Percentiles rank a stretch among this genome's conserved stretches.
Evolutionary conservation across 1,140 invertebrate genomes (phyloP).

Genomic region (Leptinotarsa undecemlineata): DNA sequence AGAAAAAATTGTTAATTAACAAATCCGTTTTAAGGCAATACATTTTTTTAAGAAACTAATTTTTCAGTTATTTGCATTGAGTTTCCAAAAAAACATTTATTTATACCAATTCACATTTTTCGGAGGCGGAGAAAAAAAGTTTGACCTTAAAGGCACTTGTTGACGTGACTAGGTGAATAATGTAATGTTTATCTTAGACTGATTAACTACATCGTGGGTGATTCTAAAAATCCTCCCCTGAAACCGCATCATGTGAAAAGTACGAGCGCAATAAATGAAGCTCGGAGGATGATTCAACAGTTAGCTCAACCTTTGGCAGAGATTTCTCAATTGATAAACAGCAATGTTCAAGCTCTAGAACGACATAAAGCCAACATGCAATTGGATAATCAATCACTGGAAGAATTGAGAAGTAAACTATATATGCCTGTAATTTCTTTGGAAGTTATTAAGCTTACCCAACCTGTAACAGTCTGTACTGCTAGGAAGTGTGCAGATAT

Average conservation of each 20-base stretch:
- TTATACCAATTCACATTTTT: no score
- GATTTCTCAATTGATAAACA: conserved; percentile 47
- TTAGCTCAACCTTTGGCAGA: conserved; percentile 50
- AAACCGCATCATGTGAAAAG: conserved; percentile 46
- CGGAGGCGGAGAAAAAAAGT: no score
- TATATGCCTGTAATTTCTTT: conserved; percentile 49
- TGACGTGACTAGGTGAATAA: not conserved
- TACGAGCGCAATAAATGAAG: conserved; percentile 49
- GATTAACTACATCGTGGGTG: conserved; percentile 43
- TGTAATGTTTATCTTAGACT: conserved; percentile 31
- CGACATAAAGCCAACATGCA: conserved; percentile 32
- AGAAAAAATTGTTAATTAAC: no score
- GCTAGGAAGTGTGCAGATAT: conserved; percentile 42
- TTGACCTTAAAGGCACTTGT: not conserved
- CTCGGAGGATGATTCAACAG: conserved; percentile 46
- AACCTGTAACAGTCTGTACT: conserved; percentile 50
- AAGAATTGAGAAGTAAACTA: conserved; percentile 42
- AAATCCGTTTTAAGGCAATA: no score
- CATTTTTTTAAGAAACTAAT: no score
- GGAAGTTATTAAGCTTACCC: conserved; percentile 39
- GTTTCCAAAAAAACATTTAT: no score
- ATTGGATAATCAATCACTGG: conserved; percentile 22
- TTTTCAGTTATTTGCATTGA: no score
- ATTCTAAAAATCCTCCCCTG: conserved; percentile 23
- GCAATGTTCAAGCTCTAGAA: conserved; percentile 45